Evolutionary conservation across 2,113 vertebrate species (phyloP).

Genomic region (Callipepla californica): DNA sequence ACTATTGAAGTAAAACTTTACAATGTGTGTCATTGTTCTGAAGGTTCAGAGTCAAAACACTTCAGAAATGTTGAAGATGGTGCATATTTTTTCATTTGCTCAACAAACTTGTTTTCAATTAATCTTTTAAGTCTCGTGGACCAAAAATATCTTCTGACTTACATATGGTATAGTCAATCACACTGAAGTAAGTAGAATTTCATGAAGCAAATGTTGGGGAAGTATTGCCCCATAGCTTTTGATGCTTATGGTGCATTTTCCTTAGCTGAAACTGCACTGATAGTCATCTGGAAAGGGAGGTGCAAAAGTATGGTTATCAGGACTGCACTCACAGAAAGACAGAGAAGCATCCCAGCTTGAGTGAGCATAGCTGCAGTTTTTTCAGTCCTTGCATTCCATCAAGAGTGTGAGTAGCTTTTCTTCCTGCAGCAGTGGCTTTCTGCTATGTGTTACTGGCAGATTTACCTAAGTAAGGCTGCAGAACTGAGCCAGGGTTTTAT

Average conservation of each 20-base stretch:
- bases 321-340: background rate
- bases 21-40: background rate
- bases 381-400: background rate
- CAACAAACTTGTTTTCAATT: background rate
- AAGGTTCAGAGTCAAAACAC: slow-evolving; percentile 40
- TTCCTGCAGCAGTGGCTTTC: background rate
- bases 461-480: background rate
- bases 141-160: background rate
- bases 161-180: background rate
- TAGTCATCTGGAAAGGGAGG: background rate
- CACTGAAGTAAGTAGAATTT: background rate
- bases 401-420: background rate
- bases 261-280: background rate
- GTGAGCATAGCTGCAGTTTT: background rate
- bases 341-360: background rate
- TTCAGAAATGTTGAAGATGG: background rate
- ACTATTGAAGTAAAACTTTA: background rate
- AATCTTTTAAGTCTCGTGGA: background rate
- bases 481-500: background rate
- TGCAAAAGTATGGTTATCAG: background rate
- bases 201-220: background rate
- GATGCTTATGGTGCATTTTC: background rate
- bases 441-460: background rate
- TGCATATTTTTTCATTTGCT: background rate
- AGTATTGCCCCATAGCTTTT: background rate